Evolutionary conservation across 2,888 invertebrate genomes (phyloP).

Genomic region (Drosophila acutilabella): DNA sequence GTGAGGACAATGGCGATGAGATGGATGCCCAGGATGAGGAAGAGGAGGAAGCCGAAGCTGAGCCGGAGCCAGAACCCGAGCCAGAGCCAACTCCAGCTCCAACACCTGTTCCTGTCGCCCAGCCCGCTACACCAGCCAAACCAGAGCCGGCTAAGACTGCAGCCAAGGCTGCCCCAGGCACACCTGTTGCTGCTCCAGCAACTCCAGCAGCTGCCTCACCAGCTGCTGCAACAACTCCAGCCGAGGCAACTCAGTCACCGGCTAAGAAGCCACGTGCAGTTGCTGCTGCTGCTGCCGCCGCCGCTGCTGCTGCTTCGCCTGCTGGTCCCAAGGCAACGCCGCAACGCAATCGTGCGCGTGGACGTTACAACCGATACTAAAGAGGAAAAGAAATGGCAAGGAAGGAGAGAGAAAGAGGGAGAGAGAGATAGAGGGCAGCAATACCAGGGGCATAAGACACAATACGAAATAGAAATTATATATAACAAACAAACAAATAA

Average conservation of each 20-base stretch:
- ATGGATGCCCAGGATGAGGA: constrained; percentile 80
- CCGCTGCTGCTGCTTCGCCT: constrained; percentile 38
- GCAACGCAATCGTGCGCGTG: constrained; percentile 83
- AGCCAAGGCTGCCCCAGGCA: constrained; percentile 60
- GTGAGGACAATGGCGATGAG: constrained; percentile 71
- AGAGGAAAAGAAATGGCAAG: not conserved
- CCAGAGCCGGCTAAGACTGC: constrained; percentile 60
- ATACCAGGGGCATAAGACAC: constrained; percentile 53
- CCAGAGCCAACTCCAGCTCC: constrained; percentile 65
- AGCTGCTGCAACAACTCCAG: constrained; percentile 83
- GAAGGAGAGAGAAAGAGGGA: constrained; percentile 1
- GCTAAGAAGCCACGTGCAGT: constrained; percentile 75
- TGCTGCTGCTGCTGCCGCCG: constrained; percentile 27
- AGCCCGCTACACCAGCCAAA: constrained; percentile 68
- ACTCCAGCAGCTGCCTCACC: constrained; percentile 48
- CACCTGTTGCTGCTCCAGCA: constrained; percentile 80
- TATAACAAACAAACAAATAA: constrained; percentile 12
- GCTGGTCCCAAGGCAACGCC: constrained; percentile 83
- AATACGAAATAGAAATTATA: constrained; percentile 32
- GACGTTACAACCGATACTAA: constrained; percentile 84
- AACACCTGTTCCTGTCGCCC: constrained; percentile 47
- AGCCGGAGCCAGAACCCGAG: constrained; percentile 64
- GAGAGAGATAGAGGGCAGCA: constrained; percentile 6
- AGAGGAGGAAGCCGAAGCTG: constrained; percentile 62
- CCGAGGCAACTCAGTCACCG: constrained; percentile 85